Evolutionary conservation across 2,113 vertebrate species (phyloP).

Genomic region (Mustela lutreola): DNA sequence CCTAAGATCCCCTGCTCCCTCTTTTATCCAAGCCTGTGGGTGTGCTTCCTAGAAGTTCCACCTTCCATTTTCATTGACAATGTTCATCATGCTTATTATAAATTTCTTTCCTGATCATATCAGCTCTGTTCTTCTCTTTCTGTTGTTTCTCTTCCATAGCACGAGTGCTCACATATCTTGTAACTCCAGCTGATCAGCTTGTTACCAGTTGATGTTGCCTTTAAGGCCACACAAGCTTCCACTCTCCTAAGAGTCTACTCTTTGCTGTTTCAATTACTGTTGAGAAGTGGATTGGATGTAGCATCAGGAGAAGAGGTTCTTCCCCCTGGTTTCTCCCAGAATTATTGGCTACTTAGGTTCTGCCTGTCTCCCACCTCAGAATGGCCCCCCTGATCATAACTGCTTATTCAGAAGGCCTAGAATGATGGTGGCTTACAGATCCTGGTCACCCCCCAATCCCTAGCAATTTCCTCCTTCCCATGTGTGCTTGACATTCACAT

Average conservation of each 20-base stretch:
- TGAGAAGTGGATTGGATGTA: not conserved
- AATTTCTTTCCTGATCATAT: not conserved
- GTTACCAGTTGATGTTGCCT: not conserved
- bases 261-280: not conserved
- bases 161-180: not conserved
- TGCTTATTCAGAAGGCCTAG: not conserved
- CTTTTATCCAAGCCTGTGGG: not conserved
- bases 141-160: not conserved
- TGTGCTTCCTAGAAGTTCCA: not conserved
- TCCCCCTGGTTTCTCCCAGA: not conserved
- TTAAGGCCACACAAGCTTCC: not conserved
- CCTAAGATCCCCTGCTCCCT: not conserved
- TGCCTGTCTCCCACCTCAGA: not conserved
- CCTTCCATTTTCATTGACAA: not conserved
- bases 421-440: not conserved
- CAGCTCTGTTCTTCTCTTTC: not conserved
- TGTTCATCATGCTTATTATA: not conserved
- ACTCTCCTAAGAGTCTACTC: not conserved
- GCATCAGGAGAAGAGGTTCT: not conserved
- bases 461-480: too few species aligned
- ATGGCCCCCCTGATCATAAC: not conserved
- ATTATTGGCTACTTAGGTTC: not conserved
- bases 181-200: not conserved
- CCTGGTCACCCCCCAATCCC: not conserved
- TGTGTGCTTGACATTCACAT: not conserved